These are phyloP conservation scores for Dicaeum eximium DNA, from an alignment of 2,113 vertebrate species.

Conservation along the genomic window DNA sequence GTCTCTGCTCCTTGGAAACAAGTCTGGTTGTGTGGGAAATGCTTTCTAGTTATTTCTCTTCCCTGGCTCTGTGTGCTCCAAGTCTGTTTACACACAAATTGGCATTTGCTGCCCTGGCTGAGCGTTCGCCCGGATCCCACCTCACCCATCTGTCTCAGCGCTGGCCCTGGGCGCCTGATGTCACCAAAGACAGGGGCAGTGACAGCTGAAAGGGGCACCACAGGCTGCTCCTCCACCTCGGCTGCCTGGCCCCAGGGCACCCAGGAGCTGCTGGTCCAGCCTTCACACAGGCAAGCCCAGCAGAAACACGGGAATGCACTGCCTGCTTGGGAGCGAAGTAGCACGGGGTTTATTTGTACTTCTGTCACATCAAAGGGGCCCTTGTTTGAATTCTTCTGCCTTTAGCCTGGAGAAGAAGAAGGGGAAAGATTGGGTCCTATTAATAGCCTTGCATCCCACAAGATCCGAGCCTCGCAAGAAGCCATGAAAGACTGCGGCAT, in stretches of 20 bases:
- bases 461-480: conserved; percentile 31
- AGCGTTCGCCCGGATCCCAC: background rate
- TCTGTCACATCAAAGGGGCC: conserved; percentile 33
- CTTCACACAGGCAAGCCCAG: rapidly evolving
- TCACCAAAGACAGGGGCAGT: background rate
- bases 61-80: background rate
- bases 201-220: background rate
- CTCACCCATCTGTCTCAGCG: background rate
- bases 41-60: conserved; percentile 3
- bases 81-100: background rate
- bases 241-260: background rate
- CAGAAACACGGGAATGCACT: background rate
- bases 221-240: background rate
- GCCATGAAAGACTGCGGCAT: conserved; percentile 47
- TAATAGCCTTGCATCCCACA: conserved; percentile 57
- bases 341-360: conserved; percentile 7
- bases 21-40: background rate
- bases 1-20: conserved; percentile 2
- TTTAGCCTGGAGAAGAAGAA: conserved; percentile 46
- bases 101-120: background rate
- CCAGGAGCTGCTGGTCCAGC: background rate
- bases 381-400: conserved; percentile 46
- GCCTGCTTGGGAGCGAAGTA: background rate
- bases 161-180: background rate
- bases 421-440: conserved; percentile 53